Conservation (phyloP, 2,797 vertebrate species). For the Acridotheres tristis region DNA sequence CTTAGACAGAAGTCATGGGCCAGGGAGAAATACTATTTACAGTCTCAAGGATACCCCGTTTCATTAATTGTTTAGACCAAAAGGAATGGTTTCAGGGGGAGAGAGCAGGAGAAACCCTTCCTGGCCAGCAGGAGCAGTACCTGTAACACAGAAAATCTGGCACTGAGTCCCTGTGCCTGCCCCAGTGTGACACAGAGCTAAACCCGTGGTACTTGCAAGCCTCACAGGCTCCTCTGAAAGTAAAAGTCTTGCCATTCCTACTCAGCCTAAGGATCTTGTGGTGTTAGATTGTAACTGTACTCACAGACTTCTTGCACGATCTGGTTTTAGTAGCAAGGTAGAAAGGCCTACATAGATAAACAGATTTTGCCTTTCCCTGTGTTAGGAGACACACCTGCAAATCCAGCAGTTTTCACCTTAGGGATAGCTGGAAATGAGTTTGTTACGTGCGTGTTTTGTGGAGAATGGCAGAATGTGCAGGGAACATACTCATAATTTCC, state of each 20-base stretch:
- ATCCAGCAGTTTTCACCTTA: background rate
- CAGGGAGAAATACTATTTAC: background rate
- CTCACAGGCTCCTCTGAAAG: background rate
- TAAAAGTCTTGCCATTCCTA: background rate
- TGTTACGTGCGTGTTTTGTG: background rate
- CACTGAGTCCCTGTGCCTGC: background rate
- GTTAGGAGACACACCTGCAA: background rate
- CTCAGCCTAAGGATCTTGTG: background rate
- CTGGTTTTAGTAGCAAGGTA: background rate
- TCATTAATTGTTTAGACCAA: background rate
- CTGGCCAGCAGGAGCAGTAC: background rate
- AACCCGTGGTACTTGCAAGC: background rate
- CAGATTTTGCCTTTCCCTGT: background rate
- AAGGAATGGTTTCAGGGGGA: background rate
- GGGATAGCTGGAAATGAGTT: background rate
- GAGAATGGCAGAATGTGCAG: background rate
- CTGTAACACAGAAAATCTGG: background rate
- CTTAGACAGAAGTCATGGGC: background rate
- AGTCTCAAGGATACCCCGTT: background rate
- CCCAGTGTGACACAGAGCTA: background rate
- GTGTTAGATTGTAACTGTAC: background rate
- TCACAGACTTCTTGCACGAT: background rate
- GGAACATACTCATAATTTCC: background rate
- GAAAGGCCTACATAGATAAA: background rate
- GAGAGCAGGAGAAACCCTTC: background rate